These are phyloP conservation scores for Bagarius yarrelli DNA, from an alignment of 2,113 vertebrate species.

Conservation along the genomic window DNA sequence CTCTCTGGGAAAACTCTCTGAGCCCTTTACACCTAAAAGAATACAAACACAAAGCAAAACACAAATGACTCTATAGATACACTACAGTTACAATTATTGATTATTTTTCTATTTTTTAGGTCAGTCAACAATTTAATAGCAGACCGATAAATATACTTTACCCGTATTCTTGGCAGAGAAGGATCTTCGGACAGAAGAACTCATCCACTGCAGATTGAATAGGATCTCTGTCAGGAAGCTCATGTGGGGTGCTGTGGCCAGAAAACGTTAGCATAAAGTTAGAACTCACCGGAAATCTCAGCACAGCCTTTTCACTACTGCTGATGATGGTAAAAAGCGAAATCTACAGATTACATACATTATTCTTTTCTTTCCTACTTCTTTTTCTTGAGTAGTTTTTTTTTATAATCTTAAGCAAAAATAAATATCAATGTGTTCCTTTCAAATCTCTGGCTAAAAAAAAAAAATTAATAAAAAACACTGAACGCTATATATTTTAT, in stretches of 20 bases:
- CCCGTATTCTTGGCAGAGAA: slow-evolving; percentile 78
- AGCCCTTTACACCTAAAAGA: slow-evolving; percentile 77
- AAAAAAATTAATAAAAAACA: too few relatives aligned
- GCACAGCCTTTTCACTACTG: not conserved
- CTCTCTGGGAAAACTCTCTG: slow-evolving; percentile 79
- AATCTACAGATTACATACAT: not conserved
- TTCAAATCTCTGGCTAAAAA: too few relatives aligned
- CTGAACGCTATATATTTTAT: too few relatives aligned
- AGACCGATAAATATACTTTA: slow-evolving; percentile 56
- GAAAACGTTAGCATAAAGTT: not conserved
- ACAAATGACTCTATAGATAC: too few relatives aligned
- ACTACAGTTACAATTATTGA: too few relatives aligned
- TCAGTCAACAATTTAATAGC: too few relatives aligned
- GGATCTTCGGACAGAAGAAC: slow-evolving; percentile 80
- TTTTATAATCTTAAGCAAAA: too few relatives aligned
- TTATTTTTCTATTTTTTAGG: too few relatives aligned
- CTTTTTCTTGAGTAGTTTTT: too few relatives aligned
- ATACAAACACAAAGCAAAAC: not conserved
- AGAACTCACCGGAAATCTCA: not conserved
- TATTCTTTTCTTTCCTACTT: too few relatives aligned
- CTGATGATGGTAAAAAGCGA: not conserved
- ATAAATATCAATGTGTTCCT: too few relatives aligned
- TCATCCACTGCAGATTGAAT: slow-evolving; percentile 81
- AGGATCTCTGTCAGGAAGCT: slow-evolving; percentile 79
- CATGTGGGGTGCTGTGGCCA: slow-evolving; percentile 76